Conservation (phyloP, 2,888 invertebrate species). For the Mamestra brassicae region DNA sequence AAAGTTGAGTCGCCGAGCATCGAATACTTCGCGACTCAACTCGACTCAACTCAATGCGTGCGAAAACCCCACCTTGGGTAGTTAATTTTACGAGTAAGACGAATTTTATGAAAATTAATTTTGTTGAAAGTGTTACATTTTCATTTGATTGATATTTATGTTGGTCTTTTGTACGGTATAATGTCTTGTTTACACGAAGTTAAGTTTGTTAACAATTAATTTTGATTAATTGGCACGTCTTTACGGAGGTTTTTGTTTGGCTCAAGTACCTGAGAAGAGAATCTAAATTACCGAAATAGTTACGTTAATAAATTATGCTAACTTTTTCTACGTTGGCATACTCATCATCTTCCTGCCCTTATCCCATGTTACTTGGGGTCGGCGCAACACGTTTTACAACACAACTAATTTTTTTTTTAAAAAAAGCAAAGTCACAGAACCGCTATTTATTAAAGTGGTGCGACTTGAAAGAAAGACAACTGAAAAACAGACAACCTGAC, state of each 20-base stretch:
- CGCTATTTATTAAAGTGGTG: neutral
- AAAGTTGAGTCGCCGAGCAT: conserved; percentile 47
- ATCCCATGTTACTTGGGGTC: too few species aligned
- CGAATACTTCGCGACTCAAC: conserved; percentile 40
- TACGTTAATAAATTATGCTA: too few species aligned
- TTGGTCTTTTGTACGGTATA: conserved; percentile 11
- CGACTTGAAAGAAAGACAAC: conserved; percentile 1
- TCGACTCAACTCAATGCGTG: conserved; percentile 16
- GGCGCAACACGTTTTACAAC: neutral
- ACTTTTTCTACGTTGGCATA: too few species aligned
- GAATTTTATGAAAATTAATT: conserved; percentile 40
- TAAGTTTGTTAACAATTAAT: neutral
- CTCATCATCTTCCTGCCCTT: too few species aligned
- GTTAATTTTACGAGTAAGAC: conserved; percentile 37
- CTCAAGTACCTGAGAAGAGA: too few species aligned
- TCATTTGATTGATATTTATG: conserved; percentile 44
- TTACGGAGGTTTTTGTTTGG: neutral
- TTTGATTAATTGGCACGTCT: neutral
- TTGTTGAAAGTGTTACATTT: conserved; percentile 27
- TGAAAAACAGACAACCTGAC: neutral
- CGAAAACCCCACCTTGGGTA: conserved; percentile 20
- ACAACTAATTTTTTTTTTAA: too few species aligned
- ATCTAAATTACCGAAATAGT: too few species aligned
- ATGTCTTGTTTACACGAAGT: conserved; percentile 6
- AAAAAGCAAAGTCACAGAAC: too few species aligned